Evolutionary conservation across 2,113 vertebrate genomes (phyloP).

Genomic region (Saimiri boliviensis): DNA sequence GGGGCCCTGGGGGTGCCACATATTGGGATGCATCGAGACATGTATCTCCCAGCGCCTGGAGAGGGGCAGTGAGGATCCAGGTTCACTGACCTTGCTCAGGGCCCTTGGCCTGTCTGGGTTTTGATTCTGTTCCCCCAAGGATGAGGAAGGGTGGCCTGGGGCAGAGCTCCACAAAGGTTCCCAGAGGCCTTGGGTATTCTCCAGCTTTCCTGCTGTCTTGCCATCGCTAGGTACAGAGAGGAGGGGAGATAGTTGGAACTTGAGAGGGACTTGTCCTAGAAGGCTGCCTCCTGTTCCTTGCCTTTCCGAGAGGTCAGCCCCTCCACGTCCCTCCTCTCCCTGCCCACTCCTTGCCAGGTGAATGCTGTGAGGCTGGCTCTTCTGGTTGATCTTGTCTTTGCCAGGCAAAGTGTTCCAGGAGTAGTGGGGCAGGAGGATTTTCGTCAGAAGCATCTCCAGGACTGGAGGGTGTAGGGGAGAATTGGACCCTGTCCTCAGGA

Average conservation of each 20-base stretch:
- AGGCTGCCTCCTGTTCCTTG: background rate
- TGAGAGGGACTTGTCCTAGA: background rate
- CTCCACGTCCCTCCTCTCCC: background rate
- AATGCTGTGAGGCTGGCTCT: background rate
- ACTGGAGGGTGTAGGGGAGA: background rate
- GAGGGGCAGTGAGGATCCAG: background rate
- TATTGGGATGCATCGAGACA: background rate
- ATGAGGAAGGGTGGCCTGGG: background rate
- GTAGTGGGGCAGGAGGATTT: background rate
- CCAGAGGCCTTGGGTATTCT: background rate
- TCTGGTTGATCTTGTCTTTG: slow-evolving; percentile 52
- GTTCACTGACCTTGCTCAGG: background rate
- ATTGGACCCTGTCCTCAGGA: background rate
- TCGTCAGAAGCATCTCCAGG: background rate
- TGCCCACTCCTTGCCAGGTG: slow-evolving; percentile 46
- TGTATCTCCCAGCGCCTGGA: background rate
- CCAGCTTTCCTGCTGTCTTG: background rate
- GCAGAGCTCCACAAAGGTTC: background rate
- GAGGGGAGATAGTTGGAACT: background rate
- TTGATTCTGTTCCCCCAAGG: background rate
- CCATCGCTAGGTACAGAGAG: background rate
- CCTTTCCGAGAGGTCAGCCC: background rate
- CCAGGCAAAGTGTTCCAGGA: background rate
- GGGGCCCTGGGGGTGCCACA: background rate
- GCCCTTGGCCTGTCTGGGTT: background rate